Evolutionary conservation across 2,888 invertebrate species (phyloP).

Genomic region (Drosophila emarginata): DNA sequence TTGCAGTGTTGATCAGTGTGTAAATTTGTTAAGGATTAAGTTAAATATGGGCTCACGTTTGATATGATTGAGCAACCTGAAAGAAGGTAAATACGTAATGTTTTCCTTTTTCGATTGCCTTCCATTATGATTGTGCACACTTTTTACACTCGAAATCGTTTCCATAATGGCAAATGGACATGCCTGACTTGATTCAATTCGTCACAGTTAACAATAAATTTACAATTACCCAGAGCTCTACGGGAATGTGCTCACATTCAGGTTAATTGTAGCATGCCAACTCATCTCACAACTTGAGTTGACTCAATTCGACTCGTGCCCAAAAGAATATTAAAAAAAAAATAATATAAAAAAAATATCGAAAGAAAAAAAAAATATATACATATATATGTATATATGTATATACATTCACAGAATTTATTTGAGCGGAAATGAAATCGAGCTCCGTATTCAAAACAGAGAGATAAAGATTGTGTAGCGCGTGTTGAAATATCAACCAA

Average conservation of each 20-base stretch:
- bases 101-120: neutral
- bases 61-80: neutral
- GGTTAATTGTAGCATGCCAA: conserved; percentile 55
- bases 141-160: conserved; percentile 5
- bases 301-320: conserved; percentile 12
- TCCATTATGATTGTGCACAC: neutral
- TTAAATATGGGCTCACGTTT: neutral
- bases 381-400: neutral
- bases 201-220: conserved; percentile 22
- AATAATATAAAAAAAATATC: neutral
- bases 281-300: neutral
- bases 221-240: conserved; percentile 25
- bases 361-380: neutral
- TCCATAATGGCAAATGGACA: neutral
- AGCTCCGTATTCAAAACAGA: conserved; percentile 52
- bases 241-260: conserved; percentile 40
- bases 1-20: too few species aligned
- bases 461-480: conserved; percentile 31
- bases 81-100: neutral
- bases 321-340: neutral
- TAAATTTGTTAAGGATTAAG: neutral
- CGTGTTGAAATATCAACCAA: conserved; percentile 30
- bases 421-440: conserved; percentile 60
- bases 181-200: neutral
- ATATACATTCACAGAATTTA: conserved; percentile 44